Percentiles rank a stretch among this genome's conserved stretches.
Conservation (phyloP, 2,113 vertebrate species). For the Diglossa brunneiventris region DNA sequence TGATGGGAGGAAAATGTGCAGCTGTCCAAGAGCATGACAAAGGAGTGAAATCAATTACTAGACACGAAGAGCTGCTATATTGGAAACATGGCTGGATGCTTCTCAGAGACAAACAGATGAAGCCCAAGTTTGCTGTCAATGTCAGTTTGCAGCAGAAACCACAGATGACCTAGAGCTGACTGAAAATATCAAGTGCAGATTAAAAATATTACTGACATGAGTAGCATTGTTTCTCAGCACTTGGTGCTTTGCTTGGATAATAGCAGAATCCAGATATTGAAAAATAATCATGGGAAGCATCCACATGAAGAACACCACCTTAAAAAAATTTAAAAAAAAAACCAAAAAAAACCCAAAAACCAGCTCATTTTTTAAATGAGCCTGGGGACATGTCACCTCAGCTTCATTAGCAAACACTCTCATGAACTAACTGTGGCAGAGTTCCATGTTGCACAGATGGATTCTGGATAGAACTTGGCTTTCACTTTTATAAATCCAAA, state of each 20-base stretch:
- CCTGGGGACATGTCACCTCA: background rate
- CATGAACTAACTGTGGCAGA: background rate
- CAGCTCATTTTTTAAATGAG: background rate
- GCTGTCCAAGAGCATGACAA: background rate
- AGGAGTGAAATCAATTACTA: conserved; percentile 5
- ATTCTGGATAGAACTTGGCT: background rate
- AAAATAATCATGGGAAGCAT: background rate
- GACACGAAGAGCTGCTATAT: background rate
- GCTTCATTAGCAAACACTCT: background rate
- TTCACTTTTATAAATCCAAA: background rate
- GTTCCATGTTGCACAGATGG: background rate
- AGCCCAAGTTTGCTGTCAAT: background rate
- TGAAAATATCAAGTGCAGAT: background rate
- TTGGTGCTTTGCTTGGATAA: background rate
- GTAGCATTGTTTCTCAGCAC: background rate
- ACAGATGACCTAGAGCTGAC: background rate
- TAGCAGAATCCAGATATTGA: background rate
- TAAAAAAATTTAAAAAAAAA: background rate
- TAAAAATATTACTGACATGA: background rate
- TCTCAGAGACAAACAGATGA: background rate
- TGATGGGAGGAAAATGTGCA: background rate
- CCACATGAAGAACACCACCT: accelerated
- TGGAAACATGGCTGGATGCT: background rate
- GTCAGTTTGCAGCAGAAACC: background rate
- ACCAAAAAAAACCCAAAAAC: background rate